Conservation (phyloP, 92 coral and sea anemone genomes). For the Micromussa lordhowensis region DNA sequence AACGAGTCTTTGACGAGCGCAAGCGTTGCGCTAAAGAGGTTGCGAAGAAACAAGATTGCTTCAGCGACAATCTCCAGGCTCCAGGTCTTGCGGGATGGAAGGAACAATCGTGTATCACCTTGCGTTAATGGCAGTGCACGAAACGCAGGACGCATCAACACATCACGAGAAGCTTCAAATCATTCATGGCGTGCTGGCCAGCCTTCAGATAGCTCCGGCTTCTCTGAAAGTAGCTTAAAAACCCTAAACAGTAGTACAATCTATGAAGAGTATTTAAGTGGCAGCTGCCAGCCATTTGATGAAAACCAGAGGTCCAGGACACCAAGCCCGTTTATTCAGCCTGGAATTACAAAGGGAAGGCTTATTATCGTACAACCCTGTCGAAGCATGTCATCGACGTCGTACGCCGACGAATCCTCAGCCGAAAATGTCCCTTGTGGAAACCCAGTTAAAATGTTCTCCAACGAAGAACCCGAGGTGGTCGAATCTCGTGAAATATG, state of each 20-base stretch:
- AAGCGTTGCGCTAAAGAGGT: not conserved
- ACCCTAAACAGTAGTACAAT: not conserved
- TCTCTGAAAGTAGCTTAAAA: not conserved
- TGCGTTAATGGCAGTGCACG: not conserved
- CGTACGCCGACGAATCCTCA: constrained; percentile 5
- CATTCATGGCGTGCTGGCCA: not conserved
- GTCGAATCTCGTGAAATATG: not conserved
- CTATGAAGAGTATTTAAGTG: not conserved
- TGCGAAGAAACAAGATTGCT: not conserved
- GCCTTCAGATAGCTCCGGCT: not conserved
- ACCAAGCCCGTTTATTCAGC: not conserved
- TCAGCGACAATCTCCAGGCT: not conserved
- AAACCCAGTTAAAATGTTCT: not conserved
- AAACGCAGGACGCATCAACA: not conserved
- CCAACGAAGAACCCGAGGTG: not conserved
- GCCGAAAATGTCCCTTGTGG: not conserved
- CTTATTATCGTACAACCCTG: constrained; percentile 25
- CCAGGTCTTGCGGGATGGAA: not conserved
- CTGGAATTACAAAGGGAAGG: constrained; percentile 7
- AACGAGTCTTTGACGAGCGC: not conserved
- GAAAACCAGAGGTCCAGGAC: not conserved
- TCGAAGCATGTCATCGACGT: not conserved
- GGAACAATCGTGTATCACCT: constrained; percentile 17
- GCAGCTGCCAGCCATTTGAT: not conserved
- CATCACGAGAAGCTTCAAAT: not conserved